phyloP scores from a whole-genome alignment of 2,888 invertebrate genomes.

The Margaritifera margaritifera region DNA sequence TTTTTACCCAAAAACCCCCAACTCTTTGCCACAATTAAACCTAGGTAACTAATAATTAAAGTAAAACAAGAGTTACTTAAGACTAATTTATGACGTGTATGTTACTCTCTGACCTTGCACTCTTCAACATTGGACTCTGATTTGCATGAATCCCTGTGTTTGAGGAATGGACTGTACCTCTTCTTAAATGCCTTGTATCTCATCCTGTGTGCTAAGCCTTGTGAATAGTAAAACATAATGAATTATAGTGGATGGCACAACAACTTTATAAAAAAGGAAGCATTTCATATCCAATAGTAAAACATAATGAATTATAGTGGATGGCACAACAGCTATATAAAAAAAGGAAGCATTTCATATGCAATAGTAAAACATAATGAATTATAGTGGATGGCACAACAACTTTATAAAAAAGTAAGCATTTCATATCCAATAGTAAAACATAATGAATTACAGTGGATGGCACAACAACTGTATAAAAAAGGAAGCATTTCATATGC shows the following conservation, averaged over 20 bases:
- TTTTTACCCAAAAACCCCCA: too few relatives aligned
- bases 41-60: not conserved
- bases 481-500: too few relatives aligned
- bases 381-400: not conserved
- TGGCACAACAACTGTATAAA: too few relatives aligned
- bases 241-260: not conserved
- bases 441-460: too few relatives aligned
- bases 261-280: not conserved
- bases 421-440: slow-evolving; percentile 2
- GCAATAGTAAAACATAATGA: slow-evolving; percentile 3
- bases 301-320: too few relatives aligned
- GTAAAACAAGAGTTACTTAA: not conserved
- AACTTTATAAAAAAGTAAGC: not conserved
- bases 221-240: slow-evolving; percentile 7
- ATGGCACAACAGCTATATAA: too few relatives aligned
- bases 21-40: too few relatives aligned
- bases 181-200: slow-evolving; percentile 92
- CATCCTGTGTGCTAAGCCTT: slow-evolving; percentile 93
- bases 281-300: slow-evolving; percentile 1
- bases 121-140: slow-evolving; percentile 36
- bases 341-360: too few relatives aligned
- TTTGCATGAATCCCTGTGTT: slow-evolving; percentile 18
- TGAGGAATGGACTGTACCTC: slow-evolving; percentile 79
- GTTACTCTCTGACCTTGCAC: slow-evolving; percentile 33
- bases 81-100: not conserved